Percentiles rank a stretch among this genome's conserved stretches.
phyloP scores from a whole-genome alignment of 2,113 vertebrate genomes.

The Varanus salvator region DNA sequence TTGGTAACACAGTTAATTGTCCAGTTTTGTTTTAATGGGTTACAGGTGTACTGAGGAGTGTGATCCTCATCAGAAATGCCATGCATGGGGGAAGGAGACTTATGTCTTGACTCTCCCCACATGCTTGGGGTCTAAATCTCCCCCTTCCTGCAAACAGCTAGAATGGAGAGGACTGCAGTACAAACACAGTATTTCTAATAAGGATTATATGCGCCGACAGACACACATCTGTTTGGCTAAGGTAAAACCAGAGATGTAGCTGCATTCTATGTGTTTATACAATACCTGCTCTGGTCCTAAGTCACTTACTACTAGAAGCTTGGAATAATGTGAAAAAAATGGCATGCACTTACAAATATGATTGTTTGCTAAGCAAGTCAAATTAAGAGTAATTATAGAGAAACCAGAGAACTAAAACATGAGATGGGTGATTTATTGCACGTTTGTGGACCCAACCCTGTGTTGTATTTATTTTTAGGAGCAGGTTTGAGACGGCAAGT shows the following conservation, averaged over 20 bases:
- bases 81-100: too few relatives aligned
- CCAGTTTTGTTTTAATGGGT: neutral
- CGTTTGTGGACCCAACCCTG: conserved; percentile 39
- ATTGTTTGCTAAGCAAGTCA: neutral
- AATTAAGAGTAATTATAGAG: neutral
- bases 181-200: too few relatives aligned
- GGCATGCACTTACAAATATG: neutral
- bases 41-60: neutral
- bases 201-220: too few relatives aligned
- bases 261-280: too few relatives aligned
- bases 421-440: conserved; percentile 58
- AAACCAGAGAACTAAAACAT: conserved; percentile 46
- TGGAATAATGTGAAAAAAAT: neutral
- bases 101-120: too few relatives aligned
- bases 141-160: neutral
- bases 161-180: neutral
- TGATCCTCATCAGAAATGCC: neutral
- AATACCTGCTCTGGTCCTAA: neutral
- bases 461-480: conserved; percentile 38
- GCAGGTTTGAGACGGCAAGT: conserved; percentile 62
- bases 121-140: too few relatives aligned
- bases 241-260: too few relatives aligned
- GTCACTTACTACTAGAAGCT: neutral
- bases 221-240: too few relatives aligned
- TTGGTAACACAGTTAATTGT: neutral